These are phyloP conservation scores for Epizoanthus rinbou DNA, from an alignment of 92 coral and sea anemone genomes.

Conservation along the genomic window DNA sequence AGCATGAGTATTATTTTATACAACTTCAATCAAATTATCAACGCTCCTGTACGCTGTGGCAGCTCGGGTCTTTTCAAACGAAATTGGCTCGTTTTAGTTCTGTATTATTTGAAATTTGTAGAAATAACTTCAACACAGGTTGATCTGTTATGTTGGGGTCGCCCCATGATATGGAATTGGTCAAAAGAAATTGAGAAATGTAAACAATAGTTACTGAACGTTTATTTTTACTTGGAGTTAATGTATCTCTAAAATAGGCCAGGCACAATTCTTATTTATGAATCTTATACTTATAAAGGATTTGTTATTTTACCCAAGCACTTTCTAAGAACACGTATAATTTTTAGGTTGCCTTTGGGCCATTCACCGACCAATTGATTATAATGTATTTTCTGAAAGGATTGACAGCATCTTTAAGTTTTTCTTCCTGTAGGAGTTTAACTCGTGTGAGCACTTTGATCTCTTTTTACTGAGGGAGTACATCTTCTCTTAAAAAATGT, in stretches of 20 bases:
- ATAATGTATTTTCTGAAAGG: too few relatives aligned
- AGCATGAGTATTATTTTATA: not conserved
- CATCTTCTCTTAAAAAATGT: too few relatives aligned
- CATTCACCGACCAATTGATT: too few relatives aligned
- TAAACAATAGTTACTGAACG: constrained; percentile 34
- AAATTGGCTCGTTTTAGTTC: not conserved
- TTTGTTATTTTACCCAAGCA: constrained; percentile 1
- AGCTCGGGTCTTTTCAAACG: not conserved
- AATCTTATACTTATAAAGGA: constrained; percentile 19
- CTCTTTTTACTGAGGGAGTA: too few relatives aligned
- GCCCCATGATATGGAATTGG: constrained; percentile 14
- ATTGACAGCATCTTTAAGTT: too few relatives aligned
- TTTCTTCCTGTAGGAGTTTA: too few relatives aligned
- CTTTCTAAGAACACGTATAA: not conserved
- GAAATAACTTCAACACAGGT: not conserved
- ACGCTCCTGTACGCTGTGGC: not conserved
- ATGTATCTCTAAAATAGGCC: constrained; percentile 18
- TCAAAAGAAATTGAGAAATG: constrained; percentile 34
- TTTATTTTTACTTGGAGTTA: constrained; percentile 43
- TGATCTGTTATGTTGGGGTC: not conserved
- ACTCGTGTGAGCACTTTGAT: too few relatives aligned
- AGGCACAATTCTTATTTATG: constrained; percentile 25
- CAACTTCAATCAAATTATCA: constrained; percentile 21
- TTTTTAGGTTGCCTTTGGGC: too few relatives aligned
- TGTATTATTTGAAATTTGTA: not conserved